Evolutionary conservation across 2,888 invertebrate genomes (phyloP).

Genomic region (Diaprepes abbreviatus): DNA sequence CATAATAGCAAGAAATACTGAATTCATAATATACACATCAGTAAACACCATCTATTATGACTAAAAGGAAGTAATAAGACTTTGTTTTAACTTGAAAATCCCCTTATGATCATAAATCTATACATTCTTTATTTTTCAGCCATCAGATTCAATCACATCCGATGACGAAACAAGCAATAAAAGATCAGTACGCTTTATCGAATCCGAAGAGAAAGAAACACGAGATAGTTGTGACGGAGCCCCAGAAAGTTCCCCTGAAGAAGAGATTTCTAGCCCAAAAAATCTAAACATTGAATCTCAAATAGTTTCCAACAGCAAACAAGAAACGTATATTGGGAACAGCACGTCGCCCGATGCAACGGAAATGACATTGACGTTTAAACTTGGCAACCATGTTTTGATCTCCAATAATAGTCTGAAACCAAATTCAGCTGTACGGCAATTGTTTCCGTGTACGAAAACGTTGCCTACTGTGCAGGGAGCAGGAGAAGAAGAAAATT

Average conservation of each 20-base stretch:
- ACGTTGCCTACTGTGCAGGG: slow-evolving; percentile 65
- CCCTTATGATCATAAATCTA: no score
- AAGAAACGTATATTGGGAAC: slow-evolving; percentile 38
- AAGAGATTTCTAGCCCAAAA: slow-evolving; percentile 56
- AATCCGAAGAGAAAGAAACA: slow-evolving; percentile 63
- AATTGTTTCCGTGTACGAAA: slow-evolving; percentile 83
- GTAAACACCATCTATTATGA: no score
- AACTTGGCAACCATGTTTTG: slow-evolving; percentile 71
- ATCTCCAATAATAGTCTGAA: slow-evolving; percentile 73
- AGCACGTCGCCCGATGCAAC: slow-evolving; percentile 54
- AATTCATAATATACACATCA: no score
- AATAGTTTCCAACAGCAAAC: slow-evolving; percentile 36
- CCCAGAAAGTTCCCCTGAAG: slow-evolving; percentile 60
- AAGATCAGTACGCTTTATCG: slow-evolving; percentile 78
- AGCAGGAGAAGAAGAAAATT: slow-evolving; percentile 32
- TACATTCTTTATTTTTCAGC: slow-evolving; percentile 21
- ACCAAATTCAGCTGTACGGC: slow-evolving; percentile 87
- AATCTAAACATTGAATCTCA: slow-evolving; percentile 47
- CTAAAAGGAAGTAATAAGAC: no score
- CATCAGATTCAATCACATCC: slow-evolving; percentile 60
- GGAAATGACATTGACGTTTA: slow-evolving; percentile 72
- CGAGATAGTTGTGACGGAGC: slow-evolving; percentile 67
- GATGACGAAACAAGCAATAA: slow-evolving; percentile 69
- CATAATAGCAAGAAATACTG: no score
- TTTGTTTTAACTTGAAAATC: no score